Evolutionary conservation across 2,797 vertebrate genomes (phyloP).

Genomic region (Potorous gilbertii): DNA sequence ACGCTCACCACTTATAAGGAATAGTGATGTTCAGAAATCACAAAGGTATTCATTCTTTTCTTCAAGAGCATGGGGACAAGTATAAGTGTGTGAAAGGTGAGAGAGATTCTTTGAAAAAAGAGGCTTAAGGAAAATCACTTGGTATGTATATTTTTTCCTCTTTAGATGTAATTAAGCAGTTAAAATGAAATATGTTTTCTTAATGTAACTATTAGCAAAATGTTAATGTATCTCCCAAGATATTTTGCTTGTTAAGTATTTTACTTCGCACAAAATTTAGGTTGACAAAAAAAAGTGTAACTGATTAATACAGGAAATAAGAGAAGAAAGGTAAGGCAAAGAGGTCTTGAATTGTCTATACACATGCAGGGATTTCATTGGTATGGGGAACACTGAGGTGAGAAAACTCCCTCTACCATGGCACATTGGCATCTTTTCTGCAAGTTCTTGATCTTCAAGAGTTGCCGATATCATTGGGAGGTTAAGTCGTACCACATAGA

Average conservation of each 20-base stretch:
- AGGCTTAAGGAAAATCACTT: constrained; percentile 48
- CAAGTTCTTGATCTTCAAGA: not conserved
- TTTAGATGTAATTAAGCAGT: constrained; percentile 52
- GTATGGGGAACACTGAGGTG: not conserved
- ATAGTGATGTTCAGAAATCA: constrained; percentile 13
- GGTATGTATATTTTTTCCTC: constrained; percentile 39
- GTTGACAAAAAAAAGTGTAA: constrained; percentile 40
- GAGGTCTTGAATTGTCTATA: constrained; percentile 1
- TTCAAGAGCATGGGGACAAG: constrained; percentile 48
- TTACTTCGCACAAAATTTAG: constrained; percentile 34
- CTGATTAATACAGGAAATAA: constrained; percentile 53
- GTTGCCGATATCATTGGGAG: not conserved
- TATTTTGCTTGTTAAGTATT: constrained; percentile 51
- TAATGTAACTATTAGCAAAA: constrained; percentile 63
- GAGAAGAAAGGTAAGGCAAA: constrained; percentile 18
- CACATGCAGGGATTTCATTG: not conserved
- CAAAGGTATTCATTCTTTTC: constrained; percentile 36
- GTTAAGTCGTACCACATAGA: not conserved
- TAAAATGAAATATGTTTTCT: constrained; percentile 61
- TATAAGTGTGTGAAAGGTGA: not conserved
- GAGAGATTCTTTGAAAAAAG: constrained; percentile 24
- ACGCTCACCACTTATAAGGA: not conserved
- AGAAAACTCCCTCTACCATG: not conserved
- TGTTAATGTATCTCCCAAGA: constrained; percentile 54
- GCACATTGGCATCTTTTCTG: not conserved